These are phyloP conservation scores for Apantesis nais DNA, from an alignment of 2,888 invertebrate species.

Conservation along the genomic window DNA sequence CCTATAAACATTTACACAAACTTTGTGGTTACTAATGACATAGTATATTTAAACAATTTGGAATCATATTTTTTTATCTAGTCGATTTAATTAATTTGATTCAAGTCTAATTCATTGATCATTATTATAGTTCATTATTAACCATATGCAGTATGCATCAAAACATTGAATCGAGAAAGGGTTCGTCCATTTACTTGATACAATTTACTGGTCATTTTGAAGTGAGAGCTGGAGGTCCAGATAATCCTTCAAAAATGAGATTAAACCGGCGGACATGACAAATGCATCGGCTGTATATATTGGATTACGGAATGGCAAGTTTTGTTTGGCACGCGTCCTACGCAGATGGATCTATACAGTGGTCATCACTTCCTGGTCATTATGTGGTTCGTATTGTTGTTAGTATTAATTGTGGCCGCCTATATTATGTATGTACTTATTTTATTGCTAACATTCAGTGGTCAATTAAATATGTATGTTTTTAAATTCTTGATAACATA, in stretches of 20 bases:
- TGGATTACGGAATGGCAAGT: slow-evolving; percentile 66
- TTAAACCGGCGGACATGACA: slow-evolving; percentile 70
- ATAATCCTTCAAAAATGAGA: slow-evolving; percentile 75
- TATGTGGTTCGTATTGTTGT: slow-evolving; percentile 21
- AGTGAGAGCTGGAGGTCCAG: slow-evolving; percentile 31
- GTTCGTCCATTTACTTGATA: slow-evolving; percentile 29
- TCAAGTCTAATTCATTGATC: not conserved
- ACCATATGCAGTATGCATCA: not conserved
- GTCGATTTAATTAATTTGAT: not conserved
- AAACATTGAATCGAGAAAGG: slow-evolving; percentile 3
- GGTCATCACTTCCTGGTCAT: slow-evolving; percentile 50
- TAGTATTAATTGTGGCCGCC: too few relatives aligned
- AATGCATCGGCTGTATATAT: slow-evolving; percentile 68
- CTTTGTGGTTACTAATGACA: not conserved
- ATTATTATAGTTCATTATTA: not conserved
- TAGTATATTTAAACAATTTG: not conserved
- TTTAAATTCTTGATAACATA: too few relatives aligned
- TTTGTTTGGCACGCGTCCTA: slow-evolving; percentile 51
- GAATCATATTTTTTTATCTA: not conserved
- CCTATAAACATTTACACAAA: not conserved
- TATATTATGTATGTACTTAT: not conserved
- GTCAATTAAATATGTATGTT: too few relatives aligned
- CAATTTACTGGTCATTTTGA: slow-evolving; percentile 57
- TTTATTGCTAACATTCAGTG: too few relatives aligned
- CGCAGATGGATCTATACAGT: slow-evolving; percentile 50